Base-by-base conservation (phyloP, 2,113 vertebrate genomes). In the Saccopteryx bilineata region DNA sequence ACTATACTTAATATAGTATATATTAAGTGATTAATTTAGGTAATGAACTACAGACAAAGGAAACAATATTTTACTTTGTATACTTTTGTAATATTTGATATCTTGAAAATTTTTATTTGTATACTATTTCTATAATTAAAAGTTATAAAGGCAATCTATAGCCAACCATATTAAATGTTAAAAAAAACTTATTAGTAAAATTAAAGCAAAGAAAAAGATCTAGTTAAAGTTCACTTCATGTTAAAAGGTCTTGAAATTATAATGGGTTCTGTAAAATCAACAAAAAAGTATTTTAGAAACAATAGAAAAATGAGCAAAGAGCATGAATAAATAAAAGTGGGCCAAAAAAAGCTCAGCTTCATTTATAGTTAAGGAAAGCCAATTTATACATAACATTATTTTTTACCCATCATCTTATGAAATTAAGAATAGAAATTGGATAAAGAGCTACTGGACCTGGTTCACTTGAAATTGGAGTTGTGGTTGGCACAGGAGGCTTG, bases 381-480 rank as follows among this genome's bases (percentile, higher is more conserved):
- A 79, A 88, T 90, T 74, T 87, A 89, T 90, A 54, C 1, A 63
- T 63, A 39, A 54, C n/a, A 75, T 23, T 28, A 92, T n/a, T 87
- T 87, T 75, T 75, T 19, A 80, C 2, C 11, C 26, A 60, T 93
- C 5, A 68, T 26, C 31, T 82, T 63, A 80, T 61, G 14, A 87
- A 74, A 56, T 56, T 74, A 93, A 84, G 0, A 63, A 26, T 26
- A 12, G 75, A 39, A 83, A 18, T 52, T 92, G 24, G 13, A 84
- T 46, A 82, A 92, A 87, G 18, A 83, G 72, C 15, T 79, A 69
- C 18, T 79, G 48, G 76, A 97, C 93, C 97, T 95, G 94, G 72
- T 71, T 63, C 23, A 63, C 48, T 68, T 66, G 85, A 48, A n/a
- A 48, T 52, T 52, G 90, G 54, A 54, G 87, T 58, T 19, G 9